phyloP scores from a whole-genome alignment of 2,797 vertebrate species.

The Scleropages formosus region DNA sequence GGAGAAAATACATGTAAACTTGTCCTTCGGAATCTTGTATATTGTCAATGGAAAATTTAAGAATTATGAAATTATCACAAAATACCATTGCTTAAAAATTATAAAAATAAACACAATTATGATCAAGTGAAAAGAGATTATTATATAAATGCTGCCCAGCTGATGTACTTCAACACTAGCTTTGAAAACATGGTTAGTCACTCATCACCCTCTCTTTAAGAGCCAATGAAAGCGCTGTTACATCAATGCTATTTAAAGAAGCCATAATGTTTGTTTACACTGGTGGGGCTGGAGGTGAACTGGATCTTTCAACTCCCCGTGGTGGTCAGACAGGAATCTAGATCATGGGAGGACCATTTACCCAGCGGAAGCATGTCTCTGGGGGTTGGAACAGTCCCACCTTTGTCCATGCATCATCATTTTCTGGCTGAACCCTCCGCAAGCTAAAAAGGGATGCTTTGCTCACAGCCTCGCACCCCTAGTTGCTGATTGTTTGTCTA shows the following conservation, averaged over 20 bases:
- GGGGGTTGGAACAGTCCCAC: constrained; percentile 15
- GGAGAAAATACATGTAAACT: too few species aligned
- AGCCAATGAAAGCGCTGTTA: not conserved
- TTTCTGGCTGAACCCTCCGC: not conserved
- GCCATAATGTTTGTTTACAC: constrained; percentile 21
- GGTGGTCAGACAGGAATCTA: not conserved
- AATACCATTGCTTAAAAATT: too few species aligned
- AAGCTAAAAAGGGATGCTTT: constrained; percentile 14
- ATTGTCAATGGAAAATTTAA: too few species aligned
- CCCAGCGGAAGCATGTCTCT: constrained; percentile 15
- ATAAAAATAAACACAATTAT: too few species aligned
- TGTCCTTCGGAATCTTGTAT: too few species aligned
- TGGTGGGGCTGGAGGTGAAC: constrained; percentile 18
- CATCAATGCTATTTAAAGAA: constrained; percentile 25
- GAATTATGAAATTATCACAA: too few species aligned
- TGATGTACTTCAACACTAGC: too few species aligned
- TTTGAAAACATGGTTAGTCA: not conserved
- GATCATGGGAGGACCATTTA: not conserved
- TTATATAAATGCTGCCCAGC: too few species aligned
- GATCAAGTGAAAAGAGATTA: too few species aligned
- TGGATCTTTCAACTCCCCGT: constrained; percentile 25
- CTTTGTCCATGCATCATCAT: constrained; percentile 7
- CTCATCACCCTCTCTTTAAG: not conserved
- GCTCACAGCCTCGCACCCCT: not conserved
- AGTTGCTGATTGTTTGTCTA: constrained; percentile 16